Conservation (phyloP, 2,797 vertebrate species). For the Anisognathus igniventris region DNA sequence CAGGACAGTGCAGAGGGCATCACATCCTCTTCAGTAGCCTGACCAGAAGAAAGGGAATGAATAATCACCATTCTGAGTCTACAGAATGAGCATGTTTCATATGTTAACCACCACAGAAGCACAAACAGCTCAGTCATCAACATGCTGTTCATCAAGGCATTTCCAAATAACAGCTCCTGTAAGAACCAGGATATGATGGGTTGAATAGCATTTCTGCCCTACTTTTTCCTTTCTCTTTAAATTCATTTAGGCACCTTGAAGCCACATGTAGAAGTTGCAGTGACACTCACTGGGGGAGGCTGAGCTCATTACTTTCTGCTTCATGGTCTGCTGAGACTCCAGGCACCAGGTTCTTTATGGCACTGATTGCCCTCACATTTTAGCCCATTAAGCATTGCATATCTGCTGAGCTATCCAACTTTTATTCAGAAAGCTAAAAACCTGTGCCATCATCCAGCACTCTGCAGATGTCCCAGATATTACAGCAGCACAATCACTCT, state of each 20-base stretch:
- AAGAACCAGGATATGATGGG: background rate
- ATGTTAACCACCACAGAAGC: background rate
- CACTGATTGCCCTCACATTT: background rate
- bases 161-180: background rate
- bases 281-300: background rate
- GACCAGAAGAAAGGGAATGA: background rate
- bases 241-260: constrained; percentile 8
- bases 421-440: constrained; percentile 43
- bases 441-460: background rate
- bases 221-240: constrained; percentile 30
- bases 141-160: background rate
- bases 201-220: background rate
- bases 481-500: constrained; percentile 21
- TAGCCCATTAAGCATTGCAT: constrained; percentile 11
- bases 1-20: background rate
- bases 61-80: background rate
- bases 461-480: constrained; percentile 34
- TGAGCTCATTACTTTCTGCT: constrained; percentile 15
- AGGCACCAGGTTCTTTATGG: constrained; percentile 6
- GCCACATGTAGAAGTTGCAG: background rate
- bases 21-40: background rate
- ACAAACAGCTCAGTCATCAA: background rate
- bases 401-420: constrained; percentile 47
- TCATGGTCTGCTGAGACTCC: background rate
- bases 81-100: background rate